Percentiles rank a stretch among this genome's conserved stretches.
These are phyloP conservation scores for Lindbergichthys nudifrons DNA, from an alignment of 2,797 vertebrate species.

Conservation along the genomic window DNA sequence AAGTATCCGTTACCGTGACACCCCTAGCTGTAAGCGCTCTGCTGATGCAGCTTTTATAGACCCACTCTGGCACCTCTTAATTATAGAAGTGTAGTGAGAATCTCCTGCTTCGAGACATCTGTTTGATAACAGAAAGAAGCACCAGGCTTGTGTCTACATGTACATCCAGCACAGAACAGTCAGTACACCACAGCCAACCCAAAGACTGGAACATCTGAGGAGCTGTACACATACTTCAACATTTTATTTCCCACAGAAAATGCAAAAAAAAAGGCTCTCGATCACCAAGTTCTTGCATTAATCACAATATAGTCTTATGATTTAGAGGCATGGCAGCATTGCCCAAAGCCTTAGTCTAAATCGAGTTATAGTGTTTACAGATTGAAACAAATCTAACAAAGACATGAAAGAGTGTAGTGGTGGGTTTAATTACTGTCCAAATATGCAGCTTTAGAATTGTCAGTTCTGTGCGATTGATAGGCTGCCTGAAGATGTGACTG, in stretches of 20 bases:
- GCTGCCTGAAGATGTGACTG: not conserved
- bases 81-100: conserved; percentile 25
- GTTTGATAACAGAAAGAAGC: conserved; percentile 3
- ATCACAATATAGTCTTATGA: conserved; percentile 35
- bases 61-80: conserved; percentile 14
- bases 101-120: conserved; percentile 20
- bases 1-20: too few relatives aligned
- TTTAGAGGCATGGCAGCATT: conserved; percentile 8
- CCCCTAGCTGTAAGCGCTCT: not conserved
- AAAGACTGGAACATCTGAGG: conserved; percentile 9
- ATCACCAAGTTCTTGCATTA: conserved; percentile 23
- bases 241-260: conserved; percentile 12
- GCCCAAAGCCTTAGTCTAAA: conserved; percentile 14
- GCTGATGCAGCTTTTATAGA: not conserved
- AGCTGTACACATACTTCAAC: not conserved
- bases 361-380: not conserved
- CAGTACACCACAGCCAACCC: conserved; percentile 14
- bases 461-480: not conserved
- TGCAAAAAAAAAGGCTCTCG: not conserved
- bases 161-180: conserved; percentile 15
- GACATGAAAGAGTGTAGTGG: not conserved
- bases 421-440: conserved; percentile 9
- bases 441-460: not conserved
- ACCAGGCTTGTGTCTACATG: conserved; percentile 12
- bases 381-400: conserved; percentile 27